These are phyloP conservation scores for Noctua janthina DNA, from an alignment of 2,888 invertebrate genomes.

Conservation along the genomic window DNA sequence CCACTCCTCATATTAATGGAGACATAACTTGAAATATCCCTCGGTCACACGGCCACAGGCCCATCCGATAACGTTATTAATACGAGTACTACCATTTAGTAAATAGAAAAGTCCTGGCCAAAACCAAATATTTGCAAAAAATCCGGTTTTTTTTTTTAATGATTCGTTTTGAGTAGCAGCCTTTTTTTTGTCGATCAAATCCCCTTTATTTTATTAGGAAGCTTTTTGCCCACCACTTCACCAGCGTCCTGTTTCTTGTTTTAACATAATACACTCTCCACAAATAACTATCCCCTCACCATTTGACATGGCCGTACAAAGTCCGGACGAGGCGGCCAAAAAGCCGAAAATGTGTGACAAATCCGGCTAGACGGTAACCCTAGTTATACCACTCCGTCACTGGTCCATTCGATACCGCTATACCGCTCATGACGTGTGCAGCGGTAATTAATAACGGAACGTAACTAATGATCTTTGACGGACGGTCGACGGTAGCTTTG, in stretches of 20 bases:
- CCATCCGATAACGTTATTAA: neutral
- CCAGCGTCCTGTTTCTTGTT: too few species aligned
- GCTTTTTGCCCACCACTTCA: neutral
- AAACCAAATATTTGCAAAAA: too few species aligned
- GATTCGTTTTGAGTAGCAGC: too few species aligned
- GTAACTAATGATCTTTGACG: conserved; percentile 69
- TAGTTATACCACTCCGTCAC: conserved; percentile 11
- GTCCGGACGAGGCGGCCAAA: neutral
- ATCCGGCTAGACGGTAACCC: neutral
- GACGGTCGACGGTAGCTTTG: conserved; percentile 17
- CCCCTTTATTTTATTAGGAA: neutral
- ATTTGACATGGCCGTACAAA: neutral
- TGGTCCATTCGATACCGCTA: conserved; percentile 32
- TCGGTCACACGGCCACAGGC: conserved; percentile 11
- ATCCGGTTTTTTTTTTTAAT: too few species aligned
- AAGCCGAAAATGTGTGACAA: neutral
- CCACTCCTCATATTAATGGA: conserved; percentile 14
- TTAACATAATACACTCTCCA: too few species aligned
- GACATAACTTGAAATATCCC: conserved; percentile 34
- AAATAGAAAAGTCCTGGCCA: neutral
- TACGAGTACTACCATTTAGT: neutral
- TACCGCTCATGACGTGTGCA: conserved; percentile 51
- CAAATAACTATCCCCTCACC: neutral
- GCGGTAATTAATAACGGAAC: conserved; percentile 59
- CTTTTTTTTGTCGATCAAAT: neutral